Evolutionary conservation across 2,888 invertebrate species (phyloP), one percentile per base, ranked within the genome.

Genomic region (Andrena fulva): DNA sequence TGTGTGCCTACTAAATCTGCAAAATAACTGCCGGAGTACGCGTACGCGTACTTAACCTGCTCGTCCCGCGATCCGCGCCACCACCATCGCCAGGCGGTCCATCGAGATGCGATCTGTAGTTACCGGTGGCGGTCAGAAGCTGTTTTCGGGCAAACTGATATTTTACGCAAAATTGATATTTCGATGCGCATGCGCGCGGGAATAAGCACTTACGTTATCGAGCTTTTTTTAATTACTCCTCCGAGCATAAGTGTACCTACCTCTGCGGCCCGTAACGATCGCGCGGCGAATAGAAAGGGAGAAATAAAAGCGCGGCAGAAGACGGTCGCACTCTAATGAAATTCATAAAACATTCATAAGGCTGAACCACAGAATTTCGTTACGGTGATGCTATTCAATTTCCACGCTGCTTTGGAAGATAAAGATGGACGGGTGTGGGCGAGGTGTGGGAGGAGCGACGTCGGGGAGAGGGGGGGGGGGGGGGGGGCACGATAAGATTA

Each of bases 1-100:
- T 92, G 91, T 93, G 91, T 92, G 90, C 92, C 90, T 86, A 92
- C 91, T 93, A 93, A 93, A 93, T 93, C 91, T 92, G 89, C 89
- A 77, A 89, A 91, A 91, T 91, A 92, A 91, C 92, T 89, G 89
- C 89, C 81, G 62, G 72, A 74, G 56, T 81, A 59, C 60, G 56
- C 80, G 74, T 63, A 50, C 63, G 54, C 66, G 74, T 72, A 80
- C 80, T 75, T 82, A 76, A 67, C 71, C 31, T n/a, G 67, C 48
- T 33, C 79, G 6, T 67, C 60, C 50, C 27, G 8, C 31, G 42
- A 29, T 56, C 56, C 50, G 20, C 70, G 31, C 42, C 60, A 67
- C 75, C 20, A 42, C 54, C 54, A 2, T 62, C 42, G 42, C 42
- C 29, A 16, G 16, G 8, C 24, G 29, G 31, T 50, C 8, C 24